phyloP scores from a whole-genome alignment of 2,888 invertebrate species.

The Tipula unca region DNA sequence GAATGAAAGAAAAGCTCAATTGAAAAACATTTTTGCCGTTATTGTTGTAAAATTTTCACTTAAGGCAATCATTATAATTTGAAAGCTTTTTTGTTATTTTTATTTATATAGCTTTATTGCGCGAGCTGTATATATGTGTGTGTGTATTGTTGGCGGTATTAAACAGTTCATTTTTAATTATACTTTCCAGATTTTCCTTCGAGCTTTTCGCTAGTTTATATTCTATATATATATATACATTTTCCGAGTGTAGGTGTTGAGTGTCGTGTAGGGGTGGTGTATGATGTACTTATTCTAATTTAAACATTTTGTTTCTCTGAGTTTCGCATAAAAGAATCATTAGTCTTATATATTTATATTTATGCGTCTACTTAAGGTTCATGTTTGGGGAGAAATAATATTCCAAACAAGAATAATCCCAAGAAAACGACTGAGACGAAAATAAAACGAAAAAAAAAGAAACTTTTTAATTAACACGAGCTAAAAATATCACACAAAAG shows the following conservation, averaged over 20 bases:
- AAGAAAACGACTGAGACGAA: not conserved
- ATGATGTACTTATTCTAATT: not conserved
- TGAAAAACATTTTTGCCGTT: not conserved
- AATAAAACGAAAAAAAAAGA: not conserved
- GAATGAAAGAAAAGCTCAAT: not conserved
- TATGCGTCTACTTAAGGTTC: not conserved
- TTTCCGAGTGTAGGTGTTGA: not conserved
- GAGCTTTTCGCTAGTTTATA: not conserved
- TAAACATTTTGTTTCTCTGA: not conserved
- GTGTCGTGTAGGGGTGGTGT: not conserved
- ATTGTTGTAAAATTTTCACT: not conserved
- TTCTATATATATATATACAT: not conserved
- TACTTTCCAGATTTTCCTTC: not conserved
- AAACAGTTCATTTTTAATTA: not conserved
- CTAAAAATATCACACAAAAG: not conserved
- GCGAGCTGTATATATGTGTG: not conserved
- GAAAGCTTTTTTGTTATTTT: not conserved
- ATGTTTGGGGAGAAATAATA: not conserved
- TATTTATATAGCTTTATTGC: not conserved
- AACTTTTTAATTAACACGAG: conserved; percentile 2
- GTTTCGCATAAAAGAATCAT: not conserved
- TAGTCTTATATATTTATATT: not conserved
- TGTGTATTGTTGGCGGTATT: not conserved
- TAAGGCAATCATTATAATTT: not conserved
- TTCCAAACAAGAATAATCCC: not conserved